A percentile compares a stretch with the other conserved stretches of the same genome.
phyloP scores from a whole-genome alignment of 2,113 vertebrate genomes.

The Cynoglossus semilaevis region DNA sequence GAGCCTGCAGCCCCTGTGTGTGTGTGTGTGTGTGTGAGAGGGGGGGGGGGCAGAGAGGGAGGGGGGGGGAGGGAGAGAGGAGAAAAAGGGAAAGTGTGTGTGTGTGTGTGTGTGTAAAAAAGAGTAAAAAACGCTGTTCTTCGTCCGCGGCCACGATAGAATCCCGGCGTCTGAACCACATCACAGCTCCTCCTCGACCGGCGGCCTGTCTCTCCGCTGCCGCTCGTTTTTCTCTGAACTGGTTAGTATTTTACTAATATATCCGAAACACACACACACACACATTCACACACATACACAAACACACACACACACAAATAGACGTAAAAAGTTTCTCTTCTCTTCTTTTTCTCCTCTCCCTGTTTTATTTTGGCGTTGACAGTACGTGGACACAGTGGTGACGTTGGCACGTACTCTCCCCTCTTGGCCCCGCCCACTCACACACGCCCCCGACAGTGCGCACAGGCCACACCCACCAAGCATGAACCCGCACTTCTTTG shows the following conservation, averaged over 20 bases:
- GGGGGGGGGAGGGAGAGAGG: no score
- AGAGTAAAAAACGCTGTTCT: background rate
- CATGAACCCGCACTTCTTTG: no score
- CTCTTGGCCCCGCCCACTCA: constrained; percentile 24
- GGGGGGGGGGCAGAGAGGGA: no score
- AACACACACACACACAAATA: background rate
- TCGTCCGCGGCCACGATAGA: constrained; percentile 14
- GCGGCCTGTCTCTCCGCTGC: background rate
- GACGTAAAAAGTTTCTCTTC: background rate
- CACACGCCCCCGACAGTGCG: constrained; percentile 28
- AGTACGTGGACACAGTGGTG: constrained; percentile 49
- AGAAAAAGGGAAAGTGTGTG: background rate
- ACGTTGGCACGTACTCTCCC: constrained; percentile 56
- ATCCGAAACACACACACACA: background rate
- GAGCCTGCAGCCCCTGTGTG: constrained; percentile 31
- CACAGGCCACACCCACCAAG: constrained; percentile 54
- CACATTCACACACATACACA: background rate
- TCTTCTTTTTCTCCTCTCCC: background rate
- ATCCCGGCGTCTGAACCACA: background rate
- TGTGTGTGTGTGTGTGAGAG: background rate
- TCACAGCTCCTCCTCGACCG: background rate
- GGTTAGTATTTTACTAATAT: no score
- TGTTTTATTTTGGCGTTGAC: constrained; percentile 73
- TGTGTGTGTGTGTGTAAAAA: no score
- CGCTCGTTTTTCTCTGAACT: background rate